Percentiles rank a stretch among this genome's conserved stretches.
phyloP scores from a whole-genome alignment of 1,140 invertebrate species.

The Panulirus ornatus region DNA sequence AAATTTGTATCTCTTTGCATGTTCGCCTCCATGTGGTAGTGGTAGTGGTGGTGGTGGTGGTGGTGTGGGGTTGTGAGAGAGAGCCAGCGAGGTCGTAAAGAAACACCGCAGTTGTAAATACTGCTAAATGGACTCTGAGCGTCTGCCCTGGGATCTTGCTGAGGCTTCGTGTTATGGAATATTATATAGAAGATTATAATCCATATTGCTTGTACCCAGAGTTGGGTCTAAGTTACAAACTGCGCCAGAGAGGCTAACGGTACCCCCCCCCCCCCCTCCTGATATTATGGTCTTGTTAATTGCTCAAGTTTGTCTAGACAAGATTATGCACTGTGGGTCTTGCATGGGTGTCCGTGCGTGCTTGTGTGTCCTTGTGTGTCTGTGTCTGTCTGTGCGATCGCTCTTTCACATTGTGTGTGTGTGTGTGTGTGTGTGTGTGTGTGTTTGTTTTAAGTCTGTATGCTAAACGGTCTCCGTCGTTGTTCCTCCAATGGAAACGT shows the following conservation, averaged over 20 bases:
- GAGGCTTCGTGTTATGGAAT: conserved; percentile 25
- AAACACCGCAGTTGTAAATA: conserved; percentile 12
- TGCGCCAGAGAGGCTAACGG: neutral
- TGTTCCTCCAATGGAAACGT: neutral
- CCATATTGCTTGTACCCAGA: conserved; percentile 4
- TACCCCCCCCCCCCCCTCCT: neutral
- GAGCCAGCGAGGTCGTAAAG: too few species aligned
- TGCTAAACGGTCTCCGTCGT: neutral
- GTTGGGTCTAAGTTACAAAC: neutral
- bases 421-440: neutral
- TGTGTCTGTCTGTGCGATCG: neutral
- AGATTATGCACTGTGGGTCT: neutral
- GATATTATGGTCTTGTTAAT: conserved; percentile 18
- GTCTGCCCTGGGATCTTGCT: conserved; percentile 8
- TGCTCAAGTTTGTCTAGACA: conserved; percentile 28
- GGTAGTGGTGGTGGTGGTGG: too few species aligned
- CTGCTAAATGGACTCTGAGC: conserved; percentile 40
- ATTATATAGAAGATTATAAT: conserved; percentile 43
- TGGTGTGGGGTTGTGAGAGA: too few species aligned
- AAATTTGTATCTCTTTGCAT: too few species aligned
- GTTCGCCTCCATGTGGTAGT: too few species aligned
- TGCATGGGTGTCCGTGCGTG: neutral
- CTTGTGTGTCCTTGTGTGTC: neutral
- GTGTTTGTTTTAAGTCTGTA: neutral
- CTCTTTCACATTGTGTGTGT: neutral